Evolutionary conservation across 2,113 vertebrate species (phyloP).

Genomic region (Taurulus bubalis): DNA sequence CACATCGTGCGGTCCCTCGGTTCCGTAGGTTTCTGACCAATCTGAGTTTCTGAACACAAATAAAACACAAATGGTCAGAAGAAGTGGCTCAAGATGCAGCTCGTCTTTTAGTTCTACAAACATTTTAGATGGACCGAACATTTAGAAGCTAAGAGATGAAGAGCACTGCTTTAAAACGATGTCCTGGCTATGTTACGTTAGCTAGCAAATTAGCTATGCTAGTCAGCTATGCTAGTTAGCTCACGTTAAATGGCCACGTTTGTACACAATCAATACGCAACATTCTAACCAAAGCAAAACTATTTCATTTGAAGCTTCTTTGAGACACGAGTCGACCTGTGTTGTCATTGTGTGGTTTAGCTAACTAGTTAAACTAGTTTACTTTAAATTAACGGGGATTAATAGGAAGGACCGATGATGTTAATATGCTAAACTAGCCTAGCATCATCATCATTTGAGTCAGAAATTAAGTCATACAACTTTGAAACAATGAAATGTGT

Average conservation of each 20-base stretch:
- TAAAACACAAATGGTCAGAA: not conserved
- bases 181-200: not conserved
- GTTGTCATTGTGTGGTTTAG: not conserved
- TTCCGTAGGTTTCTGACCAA: not conserved
- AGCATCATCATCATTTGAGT: too few relatives aligned
- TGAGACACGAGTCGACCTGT: not conserved
- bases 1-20: not conserved
- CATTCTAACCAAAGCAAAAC: not conserved
- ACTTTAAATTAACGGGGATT: not conserved
- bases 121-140: not conserved
- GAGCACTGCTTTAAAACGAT: not conserved
- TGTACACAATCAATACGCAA: not conserved
- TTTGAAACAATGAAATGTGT: not conserved
- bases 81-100: not conserved
- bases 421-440: not conserved
- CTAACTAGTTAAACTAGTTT: not conserved
- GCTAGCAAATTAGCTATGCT: not conserved
- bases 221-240: not conserved
- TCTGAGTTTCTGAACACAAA: not conserved
- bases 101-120: constrained; percentile 24
- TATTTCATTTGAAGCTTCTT: not conserved
- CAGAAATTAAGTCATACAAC: not conserved
- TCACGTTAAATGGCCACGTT: not conserved
- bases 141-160: not conserved
- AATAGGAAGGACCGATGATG: not conserved